These are phyloP conservation scores for Metacarcinus magister DNA, from an alignment of 2,888 invertebrate species.

Conservation along the genomic window DNA sequence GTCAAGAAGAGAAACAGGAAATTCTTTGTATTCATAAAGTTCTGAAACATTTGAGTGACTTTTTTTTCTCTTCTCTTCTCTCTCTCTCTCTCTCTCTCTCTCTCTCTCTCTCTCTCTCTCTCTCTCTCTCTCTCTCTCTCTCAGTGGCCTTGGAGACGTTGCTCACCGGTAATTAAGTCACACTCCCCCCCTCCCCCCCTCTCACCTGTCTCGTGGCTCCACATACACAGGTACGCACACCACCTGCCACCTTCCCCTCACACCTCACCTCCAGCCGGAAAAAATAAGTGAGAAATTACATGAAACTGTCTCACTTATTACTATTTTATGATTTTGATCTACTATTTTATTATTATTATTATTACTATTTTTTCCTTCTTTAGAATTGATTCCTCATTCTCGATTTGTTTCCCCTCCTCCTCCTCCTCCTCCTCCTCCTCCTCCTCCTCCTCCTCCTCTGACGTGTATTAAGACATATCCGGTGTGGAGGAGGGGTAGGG, in stretches of 20 bases:
- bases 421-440: slow-evolving; percentile 15
- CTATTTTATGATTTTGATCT: not conserved
- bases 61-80: not conserved
- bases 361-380: not conserved
- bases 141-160: not conserved
- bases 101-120: not conserved
- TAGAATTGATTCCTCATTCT: not conserved
- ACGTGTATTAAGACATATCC: slow-evolving; percentile 10
- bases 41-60: not conserved
- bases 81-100: not conserved
- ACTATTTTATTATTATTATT: too few species aligned
- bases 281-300: not conserved
- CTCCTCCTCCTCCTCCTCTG: not conserved
- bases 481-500: not conserved
- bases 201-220: not conserved
- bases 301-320: not conserved
- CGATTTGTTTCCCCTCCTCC: not conserved
- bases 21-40: slow-evolving; percentile 10
- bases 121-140: not conserved
- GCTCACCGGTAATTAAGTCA: not conserved
- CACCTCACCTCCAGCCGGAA: not conserved
- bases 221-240: not conserved
- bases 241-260: not conserved
- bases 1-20: not conserved
- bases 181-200: not conserved